Evolutionary conservation across 92 coral and sea anemone genomes (phyloP).

Genomic region (Palythoa grandiflora): DNA sequence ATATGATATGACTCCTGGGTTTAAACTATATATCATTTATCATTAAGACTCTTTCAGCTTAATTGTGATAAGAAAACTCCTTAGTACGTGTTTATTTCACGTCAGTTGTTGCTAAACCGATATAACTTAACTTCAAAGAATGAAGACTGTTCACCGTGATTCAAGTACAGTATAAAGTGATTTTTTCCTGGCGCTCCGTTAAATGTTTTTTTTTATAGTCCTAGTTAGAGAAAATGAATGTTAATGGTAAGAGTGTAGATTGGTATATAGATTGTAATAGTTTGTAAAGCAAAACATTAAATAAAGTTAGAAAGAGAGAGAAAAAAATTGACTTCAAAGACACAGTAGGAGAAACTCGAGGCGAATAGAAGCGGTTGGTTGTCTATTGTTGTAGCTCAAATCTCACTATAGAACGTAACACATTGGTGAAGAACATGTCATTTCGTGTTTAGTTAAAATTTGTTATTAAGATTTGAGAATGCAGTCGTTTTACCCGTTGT

Average conservation of each 20-base stretch:
- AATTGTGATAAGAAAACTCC: background rate
- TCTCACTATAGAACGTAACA: background rate
- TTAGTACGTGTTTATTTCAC: background rate
- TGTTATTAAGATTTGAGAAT: no score
- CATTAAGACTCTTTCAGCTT: background rate
- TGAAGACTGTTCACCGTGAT: no score
- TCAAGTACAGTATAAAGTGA: no score
- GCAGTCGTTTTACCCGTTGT: no score
- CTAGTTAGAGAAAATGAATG: no score
- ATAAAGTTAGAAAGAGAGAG: no score
- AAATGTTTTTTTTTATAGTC: no score
- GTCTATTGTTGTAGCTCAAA: background rate
- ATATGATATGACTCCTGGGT: no score
- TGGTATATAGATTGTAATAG: no score
- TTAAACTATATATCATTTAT: background rate
- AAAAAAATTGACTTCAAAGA: background rate
- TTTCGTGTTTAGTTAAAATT: background rate
- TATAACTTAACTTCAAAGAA: background rate
- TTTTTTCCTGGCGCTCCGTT: no score
- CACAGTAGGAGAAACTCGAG: constrained; percentile 1
- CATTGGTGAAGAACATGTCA: background rate
- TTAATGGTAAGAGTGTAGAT: no score
- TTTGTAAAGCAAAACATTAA: no score
- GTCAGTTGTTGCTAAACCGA: background rate
- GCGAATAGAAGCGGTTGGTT: constrained; percentile 22